Base-by-base conservation (phyloP, 2,797 vertebrate genomes). In the Lepidocolaptes lacrymiger region DNA sequence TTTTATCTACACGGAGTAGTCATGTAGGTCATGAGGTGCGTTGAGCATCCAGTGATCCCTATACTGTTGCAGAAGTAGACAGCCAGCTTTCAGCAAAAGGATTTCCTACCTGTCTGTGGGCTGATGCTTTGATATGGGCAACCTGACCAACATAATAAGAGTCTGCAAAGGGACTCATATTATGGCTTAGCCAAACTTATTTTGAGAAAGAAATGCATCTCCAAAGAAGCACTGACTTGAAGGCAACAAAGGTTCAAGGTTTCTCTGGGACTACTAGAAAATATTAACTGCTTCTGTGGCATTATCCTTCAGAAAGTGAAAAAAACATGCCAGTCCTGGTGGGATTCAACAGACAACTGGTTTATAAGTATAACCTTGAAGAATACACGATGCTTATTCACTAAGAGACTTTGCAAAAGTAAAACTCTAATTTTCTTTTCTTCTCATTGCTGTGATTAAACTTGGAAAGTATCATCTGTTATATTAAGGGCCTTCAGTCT, bases 361-460 rank as follows among this genome's bases (percentile, higher is more conserved):
- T 56, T 69, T 51, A 27, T 49, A 87, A 51, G 16, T 39, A 10
- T 62, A 37, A 41, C 26, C 14, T 59, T 63, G n/a, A 82, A 39
- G 39, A 79, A 44, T 5, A 39, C 6, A 11, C 0, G 0, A 62
- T 48, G 12, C 16, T 30, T 75, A 15, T 62, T 89, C 32, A 27
- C 23, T 63, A 23, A 77, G 21, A 52, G 5, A 79, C 2, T 52
- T 39, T 23, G 34, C 27, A 39, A 54, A 69, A 49, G 48, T 54
- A 19, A 82, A 91, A 34, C 14, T 44, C 28, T 76, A 81, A 41
- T 59, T 46, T 85, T 80, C 3, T 24, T 56, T 81, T 22, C 22
- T 72, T 90, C 19, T 75, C 30, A 21, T n/a, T 55, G 2, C 5
- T 62, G 30, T 56, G 22, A 58, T 66, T 92, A 54, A 75, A 88